Percentiles rank a stretch among this genome's conserved stretches.
Conservation (phyloP, 2,888 invertebrate genomes). For the Tachina lurida region DNA sequence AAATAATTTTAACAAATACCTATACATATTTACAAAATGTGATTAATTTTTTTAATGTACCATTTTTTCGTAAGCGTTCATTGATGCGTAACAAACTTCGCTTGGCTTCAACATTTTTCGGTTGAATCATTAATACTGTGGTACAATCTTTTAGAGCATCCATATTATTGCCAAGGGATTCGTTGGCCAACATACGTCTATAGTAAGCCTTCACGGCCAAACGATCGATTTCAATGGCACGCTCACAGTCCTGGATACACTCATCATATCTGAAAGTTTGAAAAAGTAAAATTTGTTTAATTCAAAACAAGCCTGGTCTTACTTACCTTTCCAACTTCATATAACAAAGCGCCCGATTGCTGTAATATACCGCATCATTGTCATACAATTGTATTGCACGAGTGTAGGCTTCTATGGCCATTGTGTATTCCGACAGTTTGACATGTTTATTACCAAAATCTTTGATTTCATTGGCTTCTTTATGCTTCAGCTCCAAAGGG, state of each 20-base stretch:
- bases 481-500: conserved; percentile 73
- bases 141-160: conserved; percentile 89
- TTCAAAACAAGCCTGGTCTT: not conserved
- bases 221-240: conserved; percentile 90
- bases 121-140: conserved; percentile 89
- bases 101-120: conserved; percentile 89
- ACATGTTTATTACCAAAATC: conserved; percentile 91
- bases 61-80: conserved; percentile 76
- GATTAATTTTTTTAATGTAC: conserved; percentile 69
- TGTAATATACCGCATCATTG: conserved; percentile 91
- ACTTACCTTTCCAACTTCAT: conserved; percentile 90
- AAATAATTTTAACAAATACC: not conserved
- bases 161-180: conserved; percentile 87
- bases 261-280: conserved; percentile 74
- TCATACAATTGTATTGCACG: conserved; percentile 93
- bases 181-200: conserved; percentile 90
- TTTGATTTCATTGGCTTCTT: conserved; percentile 79
- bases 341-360: conserved; percentile 94
- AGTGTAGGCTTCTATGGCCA: conserved; percentile 93
- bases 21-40: not conserved
- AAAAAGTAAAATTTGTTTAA: not conserved
- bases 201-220: conserved; percentile 93
- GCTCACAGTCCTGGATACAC: conserved; percentile 88
- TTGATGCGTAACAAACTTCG: conserved; percentile 80
- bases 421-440: conserved; percentile 90